Conservation (phyloP, 2,888 invertebrate species). For the Dexiosoma caninum region DNA sequence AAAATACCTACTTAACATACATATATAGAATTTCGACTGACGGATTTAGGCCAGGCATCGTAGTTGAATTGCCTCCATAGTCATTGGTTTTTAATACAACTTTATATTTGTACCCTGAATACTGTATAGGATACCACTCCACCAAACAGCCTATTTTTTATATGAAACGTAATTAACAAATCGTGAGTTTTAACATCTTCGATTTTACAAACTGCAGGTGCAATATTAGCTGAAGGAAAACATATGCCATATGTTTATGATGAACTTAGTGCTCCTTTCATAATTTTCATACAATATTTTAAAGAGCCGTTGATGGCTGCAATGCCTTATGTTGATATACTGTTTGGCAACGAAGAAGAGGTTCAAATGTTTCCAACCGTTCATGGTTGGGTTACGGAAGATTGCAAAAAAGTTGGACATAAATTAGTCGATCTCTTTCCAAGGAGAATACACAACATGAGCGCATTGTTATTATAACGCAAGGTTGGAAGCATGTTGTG, state of each 20-base stretch:
- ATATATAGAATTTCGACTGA: too few relatives aligned
- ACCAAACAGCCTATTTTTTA: too few relatives aligned
- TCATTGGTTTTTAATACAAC: too few relatives aligned
- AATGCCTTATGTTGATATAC: slow-evolving; percentile 94
- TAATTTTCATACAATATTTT: slow-evolving; percentile 91
- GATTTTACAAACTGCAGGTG: too few relatives aligned
- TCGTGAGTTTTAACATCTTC: too few relatives aligned
- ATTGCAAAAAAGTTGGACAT: slow-evolving; percentile 89
- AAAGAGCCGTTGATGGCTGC: slow-evolving; percentile 88
- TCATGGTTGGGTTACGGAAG: slow-evolving; percentile 84
- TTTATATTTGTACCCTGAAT: too few relatives aligned
- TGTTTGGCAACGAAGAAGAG: slow-evolving; percentile 97
- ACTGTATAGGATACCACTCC: too few relatives aligned
- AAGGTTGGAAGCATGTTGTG: slow-evolving; percentile 91
- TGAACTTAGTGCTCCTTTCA: slow-evolving; percentile 99
- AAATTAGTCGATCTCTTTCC: slow-evolving; percentile 85
- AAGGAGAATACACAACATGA: slow-evolving; percentile 85
- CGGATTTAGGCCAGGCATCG: too few relatives aligned
- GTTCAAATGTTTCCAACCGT: slow-evolving; percentile 90
- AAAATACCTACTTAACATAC: too few relatives aligned
- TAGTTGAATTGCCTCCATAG: too few relatives aligned
- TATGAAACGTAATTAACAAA: too few relatives aligned
- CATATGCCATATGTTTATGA: slow-evolving; percentile 91
- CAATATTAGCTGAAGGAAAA: slow-evolving; percentile 93
- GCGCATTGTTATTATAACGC: slow-evolving; percentile 93